Conservation (phyloP, 2,797 vertebrate genomes). For the Schizothorax lantsangensis region DNA sequence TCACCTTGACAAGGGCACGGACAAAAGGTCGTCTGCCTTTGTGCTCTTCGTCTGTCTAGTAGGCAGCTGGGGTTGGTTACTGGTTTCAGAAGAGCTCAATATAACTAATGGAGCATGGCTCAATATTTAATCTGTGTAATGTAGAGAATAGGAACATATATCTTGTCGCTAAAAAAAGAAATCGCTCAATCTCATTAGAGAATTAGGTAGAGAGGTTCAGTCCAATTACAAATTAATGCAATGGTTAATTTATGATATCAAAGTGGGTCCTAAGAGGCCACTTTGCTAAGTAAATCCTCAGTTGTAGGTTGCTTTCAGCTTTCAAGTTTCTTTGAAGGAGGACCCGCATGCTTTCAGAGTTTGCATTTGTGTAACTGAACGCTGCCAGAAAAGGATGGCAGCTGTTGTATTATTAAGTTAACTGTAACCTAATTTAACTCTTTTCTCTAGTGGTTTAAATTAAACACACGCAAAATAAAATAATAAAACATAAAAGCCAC, state of each 20-base stretch:
- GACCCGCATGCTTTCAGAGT: neutral
- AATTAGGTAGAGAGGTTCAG: constrained; percentile 79
- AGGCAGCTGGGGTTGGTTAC: constrained; percentile 74
- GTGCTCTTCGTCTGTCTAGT: constrained; percentile 42
- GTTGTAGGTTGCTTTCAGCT: constrained; percentile 64
- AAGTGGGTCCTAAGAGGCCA: constrained; percentile 79
- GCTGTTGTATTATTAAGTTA: constrained; percentile 35
- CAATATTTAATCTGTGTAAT: constrained; percentile 85
- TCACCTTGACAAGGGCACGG: constrained; percentile 22
- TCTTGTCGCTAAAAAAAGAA: constrained; percentile 82
- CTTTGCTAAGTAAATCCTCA: constrained; percentile 79
- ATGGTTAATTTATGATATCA: constrained; percentile 88
- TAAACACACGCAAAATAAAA: neutral
- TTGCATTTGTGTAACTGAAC: constrained; percentile 36
- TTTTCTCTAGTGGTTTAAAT: neutral
- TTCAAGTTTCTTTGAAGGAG: constrained; percentile 53
- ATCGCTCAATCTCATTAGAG: constrained; percentile 84
- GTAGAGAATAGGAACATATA: constrained; percentile 78
- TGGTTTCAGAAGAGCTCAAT: constrained; percentile 77
- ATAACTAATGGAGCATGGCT: constrained; percentile 80
- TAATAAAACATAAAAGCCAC: neutral
- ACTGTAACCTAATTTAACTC: neutral
- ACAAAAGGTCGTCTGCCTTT: constrained; percentile 28
- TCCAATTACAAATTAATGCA: constrained; percentile 79
- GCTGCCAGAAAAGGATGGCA: constrained; percentile 34